Evolutionary conservation across 2,113 vertebrate genomes (phyloP).

Genomic region (Passer domesticus): DNA sequence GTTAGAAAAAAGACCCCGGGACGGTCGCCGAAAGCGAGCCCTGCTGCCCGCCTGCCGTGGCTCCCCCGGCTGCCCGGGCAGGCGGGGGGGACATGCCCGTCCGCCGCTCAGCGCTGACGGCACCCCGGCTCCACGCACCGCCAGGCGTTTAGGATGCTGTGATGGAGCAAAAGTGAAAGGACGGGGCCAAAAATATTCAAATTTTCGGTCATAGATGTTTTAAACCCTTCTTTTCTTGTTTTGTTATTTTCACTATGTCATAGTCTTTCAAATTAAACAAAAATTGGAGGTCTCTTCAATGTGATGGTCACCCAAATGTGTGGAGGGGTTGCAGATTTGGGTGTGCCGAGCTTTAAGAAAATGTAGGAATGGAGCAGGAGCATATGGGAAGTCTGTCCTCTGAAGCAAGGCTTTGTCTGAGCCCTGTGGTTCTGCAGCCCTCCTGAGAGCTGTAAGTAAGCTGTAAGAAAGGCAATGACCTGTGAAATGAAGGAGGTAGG

Average conservation of each 20-base stretch:
- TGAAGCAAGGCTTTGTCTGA: background rate
- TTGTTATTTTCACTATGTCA: background rate
- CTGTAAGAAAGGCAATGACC: background rate
- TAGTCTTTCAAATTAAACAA: background rate
- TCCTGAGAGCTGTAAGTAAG: background rate
- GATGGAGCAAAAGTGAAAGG: background rate
- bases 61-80: background rate
- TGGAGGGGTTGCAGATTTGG: background rate
- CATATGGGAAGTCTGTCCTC: background rate
- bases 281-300: background rate
- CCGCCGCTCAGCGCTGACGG: background rate
- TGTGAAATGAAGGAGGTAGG: background rate
- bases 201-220: background rate
- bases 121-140: background rate
- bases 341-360: background rate
- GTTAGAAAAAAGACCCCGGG: background rate
- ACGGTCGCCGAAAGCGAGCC: background rate
- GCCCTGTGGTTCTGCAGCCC: background rate
- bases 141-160: fast-evolving
- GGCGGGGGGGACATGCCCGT: background rate
- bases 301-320: background rate
- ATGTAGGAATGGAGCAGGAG: background rate
- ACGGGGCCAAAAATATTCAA: background rate
- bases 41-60: too few species aligned
- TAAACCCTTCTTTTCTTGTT: background rate